Evolutionary conservation across 2,113 vertebrate species (phyloP), one percentile per base, ranked within the genome.

Genomic region (Scortum barcoo): DNA sequence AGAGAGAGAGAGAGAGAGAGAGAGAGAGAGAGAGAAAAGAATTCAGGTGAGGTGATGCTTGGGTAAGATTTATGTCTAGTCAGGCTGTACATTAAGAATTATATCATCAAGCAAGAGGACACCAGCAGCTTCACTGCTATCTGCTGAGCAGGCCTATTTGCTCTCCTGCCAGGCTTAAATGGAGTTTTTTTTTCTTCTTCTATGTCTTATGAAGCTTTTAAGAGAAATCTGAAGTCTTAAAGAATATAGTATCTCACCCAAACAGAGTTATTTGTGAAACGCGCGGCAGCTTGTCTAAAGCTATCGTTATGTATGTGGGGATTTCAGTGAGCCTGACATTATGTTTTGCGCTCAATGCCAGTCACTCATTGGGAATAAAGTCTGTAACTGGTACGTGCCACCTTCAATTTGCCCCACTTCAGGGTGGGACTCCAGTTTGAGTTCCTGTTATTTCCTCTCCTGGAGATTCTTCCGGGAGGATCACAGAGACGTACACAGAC

Each of bases 1-100:
- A 68, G 86, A 53, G 82, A 87, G 88, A 62, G 81, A 71, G 80
- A 42, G 72, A 69, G 11, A 46, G n/a, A 67, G 26, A 50, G 65
- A 30, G 44, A 22, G 28, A 36, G 80, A 69, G 74, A 88, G 40
- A 42, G 44, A 66, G 63, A 66, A 83, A 88, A 86, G 90, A 81
- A 92, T 96, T 95, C 96, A 95, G 94, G 95, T 95, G 94, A 95
- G 94, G 94, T 94, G 94, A 93, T 95, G 90, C 93, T 93, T 95
- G 92, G 94, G 89, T 89, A 84, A 95, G 94, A 96, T 96, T 95
- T 95, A 96, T 96, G 93, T 95, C 92, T 90, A 85, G 90, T 93
- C 90, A 88, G 90, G 91, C 88, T 86, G 84, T 94, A 94, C 95
- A 95, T 95, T 95, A 95, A 93, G 93, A 96, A 96, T 95, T 94